A percentile compares a stretch with the other conserved stretches of the same genome.
These are phyloP conservation scores for Drosophila niveifrons DNA, from an alignment of 2,888 invertebrate species.

Conservation along the genomic window DNA sequence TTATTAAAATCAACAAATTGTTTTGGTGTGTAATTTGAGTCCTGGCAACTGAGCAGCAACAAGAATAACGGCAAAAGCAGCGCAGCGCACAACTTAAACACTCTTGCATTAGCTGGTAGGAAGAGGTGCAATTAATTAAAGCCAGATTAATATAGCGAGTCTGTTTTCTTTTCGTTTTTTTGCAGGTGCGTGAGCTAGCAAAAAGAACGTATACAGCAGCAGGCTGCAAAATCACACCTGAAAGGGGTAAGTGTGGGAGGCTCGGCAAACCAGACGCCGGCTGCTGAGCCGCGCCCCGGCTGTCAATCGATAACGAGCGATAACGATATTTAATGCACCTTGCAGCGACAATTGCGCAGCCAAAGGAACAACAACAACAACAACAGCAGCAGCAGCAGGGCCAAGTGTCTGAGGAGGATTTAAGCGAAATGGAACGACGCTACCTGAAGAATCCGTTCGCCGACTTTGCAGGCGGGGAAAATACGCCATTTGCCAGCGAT, in stretches of 20 bases:
- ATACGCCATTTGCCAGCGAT: conserved; percentile 74
- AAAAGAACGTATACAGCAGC: conserved; percentile 25
- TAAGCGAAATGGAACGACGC: conserved; percentile 81
- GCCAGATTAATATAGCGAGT: conserved; percentile 3
- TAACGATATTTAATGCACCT: conserved; percentile 14
- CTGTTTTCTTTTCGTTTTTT: conserved; percentile 17
- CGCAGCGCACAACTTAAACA: not conserved
- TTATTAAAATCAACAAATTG: not conserved
- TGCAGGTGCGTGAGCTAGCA: conserved; percentile 37
- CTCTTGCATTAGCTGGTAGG: conserved; percentile 11
- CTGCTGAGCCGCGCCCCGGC: conserved; percentile 46
- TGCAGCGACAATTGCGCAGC: conserved; percentile 37
- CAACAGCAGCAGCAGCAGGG: conserved; percentile 13
- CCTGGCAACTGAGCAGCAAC: too few species aligned
- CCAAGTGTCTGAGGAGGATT: conserved; percentile 11
- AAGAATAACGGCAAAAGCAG: not conserved
- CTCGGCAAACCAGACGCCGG: not conserved
- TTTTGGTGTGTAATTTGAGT: not conserved
- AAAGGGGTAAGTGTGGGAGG: too few species aligned
- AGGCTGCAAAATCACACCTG: too few species aligned
- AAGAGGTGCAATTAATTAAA: not conserved
- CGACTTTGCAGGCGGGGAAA: conserved; percentile 77
- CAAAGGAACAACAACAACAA: not conserved
- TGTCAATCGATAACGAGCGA: conserved; percentile 52
- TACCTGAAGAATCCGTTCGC: conserved; percentile 84